Conservation (phyloP, 2,888 invertebrate species). For the Tachina lurida region DNA sequence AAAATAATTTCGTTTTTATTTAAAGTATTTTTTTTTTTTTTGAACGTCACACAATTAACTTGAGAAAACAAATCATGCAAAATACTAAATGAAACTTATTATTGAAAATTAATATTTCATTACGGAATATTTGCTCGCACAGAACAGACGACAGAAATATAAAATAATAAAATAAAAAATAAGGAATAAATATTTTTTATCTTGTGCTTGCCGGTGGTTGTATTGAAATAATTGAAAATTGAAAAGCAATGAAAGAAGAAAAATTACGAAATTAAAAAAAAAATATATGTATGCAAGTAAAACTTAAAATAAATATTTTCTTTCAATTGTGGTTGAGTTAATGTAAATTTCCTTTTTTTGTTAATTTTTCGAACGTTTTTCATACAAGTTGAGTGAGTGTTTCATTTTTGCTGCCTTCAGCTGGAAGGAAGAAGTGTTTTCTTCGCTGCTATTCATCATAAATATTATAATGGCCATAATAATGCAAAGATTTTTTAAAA, state of each 20-base stretch:
- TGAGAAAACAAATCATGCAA: slow-evolving; percentile 59
- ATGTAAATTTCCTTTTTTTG: neutral
- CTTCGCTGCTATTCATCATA: slow-evolving; percentile 6
- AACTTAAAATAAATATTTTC: slow-evolving; percentile 31
- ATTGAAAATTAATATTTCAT: slow-evolving; percentile 70
- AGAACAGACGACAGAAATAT: slow-evolving; percentile 57
- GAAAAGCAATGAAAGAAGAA: neutral
- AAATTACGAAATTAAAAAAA: neutral
- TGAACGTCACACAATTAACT: slow-evolving; percentile 57
- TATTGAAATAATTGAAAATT: slow-evolving; percentile 39
- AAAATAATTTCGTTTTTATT: neutral
- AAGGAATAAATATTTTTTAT: neutral
- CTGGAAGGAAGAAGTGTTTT: neutral
- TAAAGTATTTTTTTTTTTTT: neutral
- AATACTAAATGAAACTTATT: slow-evolving; percentile 51
- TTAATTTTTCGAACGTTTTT: neutral
- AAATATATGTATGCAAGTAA: neutral
- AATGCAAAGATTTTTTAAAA: slow-evolving; percentile 50
- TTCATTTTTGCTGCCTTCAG: neutral
- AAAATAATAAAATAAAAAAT: too few relatives aligned
- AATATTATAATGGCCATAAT: slow-evolving; percentile 50
- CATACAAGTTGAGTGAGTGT: neutral
- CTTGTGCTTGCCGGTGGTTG: slow-evolving; percentile 34
- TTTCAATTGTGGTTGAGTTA: slow-evolving; percentile 34
- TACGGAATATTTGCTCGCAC: slow-evolving; percentile 44